Evolutionary conservation across 2,888 invertebrate species (phyloP).

Genomic region (Hofmannophila pseudospretella): DNA sequence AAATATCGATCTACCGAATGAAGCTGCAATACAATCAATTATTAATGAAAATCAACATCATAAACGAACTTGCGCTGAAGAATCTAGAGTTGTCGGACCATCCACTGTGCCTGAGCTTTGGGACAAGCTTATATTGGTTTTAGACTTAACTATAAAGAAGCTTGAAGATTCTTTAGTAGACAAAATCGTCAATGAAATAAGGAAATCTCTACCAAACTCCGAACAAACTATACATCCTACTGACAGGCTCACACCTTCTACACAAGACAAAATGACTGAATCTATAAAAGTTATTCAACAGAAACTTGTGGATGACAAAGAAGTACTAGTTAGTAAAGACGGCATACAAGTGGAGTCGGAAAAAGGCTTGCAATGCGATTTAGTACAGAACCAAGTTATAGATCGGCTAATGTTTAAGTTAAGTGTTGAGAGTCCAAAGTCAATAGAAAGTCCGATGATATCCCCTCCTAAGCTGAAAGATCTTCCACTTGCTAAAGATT

Average conservation of each 20-base stretch:
- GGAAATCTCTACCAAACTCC: neutral
- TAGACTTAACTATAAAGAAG: conserved; percentile 45
- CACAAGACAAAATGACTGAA: no score
- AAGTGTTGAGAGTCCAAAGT: conserved; percentile 25
- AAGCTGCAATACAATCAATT: conserved; percentile 32
- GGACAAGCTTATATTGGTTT: conserved; percentile 37
- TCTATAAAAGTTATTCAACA: neutral
- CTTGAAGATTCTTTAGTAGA: conserved; percentile 46
- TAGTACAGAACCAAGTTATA: conserved; percentile 43
- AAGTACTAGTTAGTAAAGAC: conserved; percentile 12
- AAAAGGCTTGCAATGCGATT: conserved; percentile 42
- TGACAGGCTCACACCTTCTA: no score
- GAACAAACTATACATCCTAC: neutral
- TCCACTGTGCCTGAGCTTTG: conserved; percentile 38
- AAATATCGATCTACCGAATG: conserved; percentile 34
- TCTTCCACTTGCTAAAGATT: conserved; percentile 22
- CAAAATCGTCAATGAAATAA: conserved; percentile 43
- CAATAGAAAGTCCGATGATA: no score
- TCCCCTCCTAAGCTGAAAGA: no score
- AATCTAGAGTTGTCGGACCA: conserved; percentile 23
- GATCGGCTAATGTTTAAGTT: conserved; percentile 43
- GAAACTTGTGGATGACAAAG: conserved; percentile 14
- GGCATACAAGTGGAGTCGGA: conserved; percentile 15
- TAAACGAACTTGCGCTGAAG: conserved; percentile 28
- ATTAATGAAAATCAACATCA: conserved; percentile 26